Evolutionary conservation across 2,797 vertebrate species (phyloP), one percentile per base, ranked within the genome.

Genomic region (Pelodytes ibericus): DNA sequence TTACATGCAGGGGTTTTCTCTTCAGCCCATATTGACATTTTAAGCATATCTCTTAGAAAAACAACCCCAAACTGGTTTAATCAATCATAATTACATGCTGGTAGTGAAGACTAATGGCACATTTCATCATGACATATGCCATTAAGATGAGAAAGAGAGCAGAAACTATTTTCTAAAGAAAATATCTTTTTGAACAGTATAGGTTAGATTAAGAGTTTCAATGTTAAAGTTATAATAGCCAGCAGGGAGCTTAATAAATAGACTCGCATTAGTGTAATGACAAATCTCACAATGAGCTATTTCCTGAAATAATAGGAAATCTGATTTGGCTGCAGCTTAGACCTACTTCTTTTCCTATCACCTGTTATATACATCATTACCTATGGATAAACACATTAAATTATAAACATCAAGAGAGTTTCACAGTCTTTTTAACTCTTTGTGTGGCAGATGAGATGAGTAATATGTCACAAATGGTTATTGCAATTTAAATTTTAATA

Each of bases 271-370:
- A 29, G 69, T 47, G 16, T 71, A 71, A 71, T 71, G 69, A 31
- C 39, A 71, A 10, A 30, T 61, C 36, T 60, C 49, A 44, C 26
- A 71, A 71, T 71, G 36, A 71, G 69, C 25, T 47, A 61, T 71
- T 61, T 61, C 57, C 67, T 70, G 67, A 56, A 70, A 33, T 33
- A 71, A 30, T 18, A 71, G 41, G 25, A 44, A 60, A 7, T 51
- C 10, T 39, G 51, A n/a, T n/a, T n/a, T n/a, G n/a, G n/a, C n/a
- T n/a, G n/a, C n/a, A n/a, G n/a, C n/a, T 39, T 39, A 39, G 1
- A 39, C 15, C 15, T 39, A 39, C 36, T 13, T 13, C 2, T 39
- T 53, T 53, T 24, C 5, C 49, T 24, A 24, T 59, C 9, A 39
- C 22, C 26, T 10, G 20, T 15, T 49, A 16, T 26, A 41, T 59